Evolutionary conservation across 2,797 vertebrate genomes (phyloP), one percentile per base, ranked within the genome.

Genomic region (Stomatorhinus walkeri): DNA sequence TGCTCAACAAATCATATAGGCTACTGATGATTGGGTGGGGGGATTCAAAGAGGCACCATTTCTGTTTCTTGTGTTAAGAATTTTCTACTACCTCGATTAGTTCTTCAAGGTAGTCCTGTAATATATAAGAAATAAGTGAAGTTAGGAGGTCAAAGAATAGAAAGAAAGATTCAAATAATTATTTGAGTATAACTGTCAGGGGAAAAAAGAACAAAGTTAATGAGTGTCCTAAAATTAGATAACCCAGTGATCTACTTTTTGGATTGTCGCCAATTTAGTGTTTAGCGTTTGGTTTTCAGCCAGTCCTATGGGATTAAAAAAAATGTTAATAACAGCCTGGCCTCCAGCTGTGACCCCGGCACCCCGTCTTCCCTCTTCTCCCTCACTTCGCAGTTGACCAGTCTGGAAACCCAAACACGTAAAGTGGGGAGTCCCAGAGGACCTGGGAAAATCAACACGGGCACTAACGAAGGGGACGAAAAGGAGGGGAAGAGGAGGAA

Each of bases 371-470:
- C 68, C 4, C 49, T 36, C 5, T 40, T n/a, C n/a, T 84, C 51
- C 28, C 6, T 48, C 22, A 14, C 76, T 56, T 54, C 64, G 7
- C 40, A 36, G 51, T 36, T 88, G 68, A 49, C 68, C 48, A 56
- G 68, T 10, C 52, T 85, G 51, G 40, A 88, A 88, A 85, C 88
- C 81, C 88, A 88, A 85, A 88, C 88, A 88, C 79, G 79, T 64
- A 28, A 88, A 88, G 68, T 83, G 36, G 49, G 51, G 52, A 61
- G 6, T 59, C 51, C 54, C 76, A 56, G 79, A n/a, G 79, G 76
- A 46, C 28, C 88, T 16, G 12, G 36, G 28, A 49, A 24, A 87
- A 61, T n/a, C 51, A 24, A 54, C 51, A 88, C 40, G 19, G 81
- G 52, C 40, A 9, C 72, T 79, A n/a, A 54, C 9, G 76, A 32